A percentile compares a stretch with the other conserved stretches of the same genome.
phyloP scores from a whole-genome alignment of 2,113 vertebrate species.

The Myotis lucifugus region DNA sequence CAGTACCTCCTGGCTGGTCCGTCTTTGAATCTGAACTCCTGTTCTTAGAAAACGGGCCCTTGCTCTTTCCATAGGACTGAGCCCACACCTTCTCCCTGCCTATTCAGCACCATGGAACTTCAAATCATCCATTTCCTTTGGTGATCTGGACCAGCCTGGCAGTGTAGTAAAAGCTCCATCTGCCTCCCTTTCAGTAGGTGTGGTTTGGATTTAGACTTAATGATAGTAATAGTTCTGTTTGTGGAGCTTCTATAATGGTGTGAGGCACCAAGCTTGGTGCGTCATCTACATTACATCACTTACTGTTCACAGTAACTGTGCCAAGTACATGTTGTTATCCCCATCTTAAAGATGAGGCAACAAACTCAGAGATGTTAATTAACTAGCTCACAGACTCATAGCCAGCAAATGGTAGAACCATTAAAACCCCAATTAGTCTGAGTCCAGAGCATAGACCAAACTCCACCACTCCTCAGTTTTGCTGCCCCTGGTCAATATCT shows the following conservation, averaged over 20 bases:
- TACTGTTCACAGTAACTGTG: background rate
- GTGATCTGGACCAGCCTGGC: background rate
- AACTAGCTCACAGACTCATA: constrained; percentile 14
- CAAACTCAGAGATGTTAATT: constrained; percentile 45
- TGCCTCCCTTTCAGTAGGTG: background rate
- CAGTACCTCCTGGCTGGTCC: background rate
- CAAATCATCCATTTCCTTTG: background rate
- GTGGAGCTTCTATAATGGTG: constrained; percentile 2
- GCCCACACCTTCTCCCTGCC: background rate
- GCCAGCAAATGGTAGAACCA: background rate
- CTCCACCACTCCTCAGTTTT: background rate
- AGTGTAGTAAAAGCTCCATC: background rate
- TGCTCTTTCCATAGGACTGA: background rate
- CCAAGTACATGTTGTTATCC: constrained; percentile 24
- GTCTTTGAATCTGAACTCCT: constrained; percentile 21
- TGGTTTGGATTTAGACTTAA: constrained; percentile 48
- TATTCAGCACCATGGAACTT: background rate
- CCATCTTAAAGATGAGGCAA: constrained; percentile 53
- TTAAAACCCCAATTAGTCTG: background rate
- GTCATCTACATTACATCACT: constrained; percentile 24
- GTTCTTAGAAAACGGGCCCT: background rate
- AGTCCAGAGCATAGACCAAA: background rate
- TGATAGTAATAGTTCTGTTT: constrained; percentile 68
- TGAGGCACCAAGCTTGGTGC: background rate
- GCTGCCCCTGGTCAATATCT: background rate